A percentile compares a stretch with the other conserved stretches of the same genome.
Evolutionary conservation across 2,113 vertebrate genomes (phyloP).

Genomic region (Pelecanoides urinatrix): DNA sequence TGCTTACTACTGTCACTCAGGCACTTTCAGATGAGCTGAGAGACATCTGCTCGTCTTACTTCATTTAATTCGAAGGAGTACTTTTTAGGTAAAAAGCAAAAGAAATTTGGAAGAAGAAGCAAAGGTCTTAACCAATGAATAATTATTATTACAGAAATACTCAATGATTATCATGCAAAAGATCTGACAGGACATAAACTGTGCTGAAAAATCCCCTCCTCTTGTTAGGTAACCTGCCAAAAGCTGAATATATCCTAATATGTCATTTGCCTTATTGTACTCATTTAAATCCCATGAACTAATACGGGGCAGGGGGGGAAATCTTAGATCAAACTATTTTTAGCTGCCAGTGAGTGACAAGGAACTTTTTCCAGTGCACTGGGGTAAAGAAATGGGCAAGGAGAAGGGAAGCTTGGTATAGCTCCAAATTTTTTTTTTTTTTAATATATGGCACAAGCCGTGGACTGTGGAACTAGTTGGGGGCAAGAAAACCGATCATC

Average conservation of each 20-base stretch:
- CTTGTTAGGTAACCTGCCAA: background rate
- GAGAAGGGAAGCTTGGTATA: background rate
- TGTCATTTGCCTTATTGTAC: background rate
- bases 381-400: background rate
- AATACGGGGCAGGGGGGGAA: accelerated
- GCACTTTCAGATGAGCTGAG: background rate
- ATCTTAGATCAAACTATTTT: background rate
- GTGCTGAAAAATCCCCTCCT: background rate
- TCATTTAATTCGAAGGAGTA: background rate
- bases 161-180: background rate
- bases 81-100: background rate
- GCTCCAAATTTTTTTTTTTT: background rate
- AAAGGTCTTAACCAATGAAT: background rate
- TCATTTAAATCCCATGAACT: background rate
- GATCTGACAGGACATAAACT: conserved; percentile 17
- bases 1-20: background rate
- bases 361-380: background rate
- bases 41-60: background rate
- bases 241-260: background rate
- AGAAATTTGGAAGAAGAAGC: background rate
- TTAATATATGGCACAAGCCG: background rate
- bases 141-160: background rate
- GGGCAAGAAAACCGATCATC: background rate
- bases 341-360: background rate
- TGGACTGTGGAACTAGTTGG: background rate